Base-by-base conservation (phyloP, 2,797 vertebrate species). In the Pseudochaenichthys georgianus region DNA sequence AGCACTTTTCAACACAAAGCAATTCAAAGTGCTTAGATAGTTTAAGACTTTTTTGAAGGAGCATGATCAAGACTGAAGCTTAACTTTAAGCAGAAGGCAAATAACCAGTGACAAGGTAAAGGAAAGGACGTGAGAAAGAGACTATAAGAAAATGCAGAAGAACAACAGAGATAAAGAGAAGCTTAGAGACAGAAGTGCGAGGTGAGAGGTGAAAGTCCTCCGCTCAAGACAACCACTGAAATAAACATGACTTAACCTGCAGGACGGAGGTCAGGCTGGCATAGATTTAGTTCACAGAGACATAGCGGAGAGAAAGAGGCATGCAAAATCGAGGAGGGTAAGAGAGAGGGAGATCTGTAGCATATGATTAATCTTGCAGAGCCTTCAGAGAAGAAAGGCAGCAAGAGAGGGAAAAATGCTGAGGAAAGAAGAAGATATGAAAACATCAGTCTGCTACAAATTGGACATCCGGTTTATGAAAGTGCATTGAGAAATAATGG, bases 231-330 rank as follows among this genome's bases (percentile, higher is more conserved):
- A 55, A 54, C 4, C 64, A 38, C 61, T 67, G 71, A 82, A 84
- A 81, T 73, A 84, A 86, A 88, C 82, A 85, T n/a, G 77, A 83
- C 54, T 66, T 17, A 45, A 76, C 63, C 81, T 7, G 70, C 54
- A 43, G 68, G 50, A 50, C 19, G 0, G 17, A 70, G 82, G 82
- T 81, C 82, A 59, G 65, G 23, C 13, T 3, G 34, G 70, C 67
- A 78, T 8, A 61, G 78, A 65, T 45, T 1, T 3, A 73, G 75
- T 81, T 79, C 75, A 76, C 34, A 1, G 57, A 54, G 23, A 41
- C 52, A 74, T 11, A 13, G 68, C n/a, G 68, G 17, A 61, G 62
- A 78, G 61, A 77, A 62, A 81, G 61, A 62, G 1, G n/a, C 41
- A 77, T 17, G 23, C 0, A 79, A 51, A 72, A 1, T 38, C 82